phyloP scores from a whole-genome alignment of 2,888 invertebrate species.

The Acanthosoma haemorrhoidale region DNA sequence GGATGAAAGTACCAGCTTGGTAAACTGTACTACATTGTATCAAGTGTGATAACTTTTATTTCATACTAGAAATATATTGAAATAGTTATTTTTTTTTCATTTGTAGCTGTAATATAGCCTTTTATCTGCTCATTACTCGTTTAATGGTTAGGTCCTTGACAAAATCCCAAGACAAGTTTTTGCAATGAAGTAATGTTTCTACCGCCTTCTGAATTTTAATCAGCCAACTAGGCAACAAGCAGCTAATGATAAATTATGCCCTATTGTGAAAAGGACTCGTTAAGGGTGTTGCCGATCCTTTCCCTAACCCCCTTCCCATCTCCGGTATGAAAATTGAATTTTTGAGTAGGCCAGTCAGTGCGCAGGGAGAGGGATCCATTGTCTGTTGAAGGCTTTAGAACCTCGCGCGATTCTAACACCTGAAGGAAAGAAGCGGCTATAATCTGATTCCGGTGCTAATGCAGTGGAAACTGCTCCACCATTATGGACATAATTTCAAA shows the following conservation, averaged over 20 bases:
- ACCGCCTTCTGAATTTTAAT: not conserved
- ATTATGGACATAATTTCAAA: too few relatives aligned
- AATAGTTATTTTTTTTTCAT: too few relatives aligned
- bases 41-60: too few relatives aligned
- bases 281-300: not conserved
- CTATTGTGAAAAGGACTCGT: constrained; percentile 1
- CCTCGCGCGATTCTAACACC: not conserved
- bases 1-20: too few relatives aligned
- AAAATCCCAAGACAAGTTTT: too few relatives aligned
- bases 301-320: not conserved
- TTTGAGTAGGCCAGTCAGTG: not conserved
- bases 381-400: not conserved
- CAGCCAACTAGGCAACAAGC: not conserved
- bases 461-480: not conserved
- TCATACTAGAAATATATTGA: too few relatives aligned
- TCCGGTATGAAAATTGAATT: not conserved
- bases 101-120: too few relatives aligned
- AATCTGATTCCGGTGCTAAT: not conserved
- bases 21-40: too few relatives aligned
- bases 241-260: not conserved
- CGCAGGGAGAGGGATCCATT: not conserved
- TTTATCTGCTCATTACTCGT: too few relatives aligned
- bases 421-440: not conserved
- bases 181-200: too few relatives aligned
- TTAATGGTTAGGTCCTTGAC: too few relatives aligned